phyloP scores from a whole-genome alignment of 2,888 invertebrate species.

The Isotomurus palustris region DNA sequence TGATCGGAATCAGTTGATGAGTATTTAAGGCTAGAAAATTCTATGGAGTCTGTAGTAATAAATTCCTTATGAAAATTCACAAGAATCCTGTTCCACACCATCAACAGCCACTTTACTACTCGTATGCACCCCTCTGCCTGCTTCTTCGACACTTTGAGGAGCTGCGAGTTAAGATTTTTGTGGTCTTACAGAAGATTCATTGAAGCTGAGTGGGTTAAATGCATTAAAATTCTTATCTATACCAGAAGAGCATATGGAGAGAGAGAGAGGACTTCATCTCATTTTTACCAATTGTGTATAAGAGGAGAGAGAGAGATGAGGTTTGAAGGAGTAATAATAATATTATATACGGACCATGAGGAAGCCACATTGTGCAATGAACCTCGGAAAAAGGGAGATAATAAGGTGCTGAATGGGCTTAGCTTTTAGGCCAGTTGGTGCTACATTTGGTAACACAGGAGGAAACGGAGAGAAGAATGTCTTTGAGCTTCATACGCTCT shows the following conservation, averaged over 20 bases:
- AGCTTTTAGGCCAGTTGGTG: not conserved
- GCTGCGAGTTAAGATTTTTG: not conserved
- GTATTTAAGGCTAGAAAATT: too few relatives aligned
- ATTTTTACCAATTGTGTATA: not conserved
- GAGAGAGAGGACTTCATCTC: not conserved
- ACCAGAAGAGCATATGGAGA: not conserved
- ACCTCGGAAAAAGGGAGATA: not conserved
- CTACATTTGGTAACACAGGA: not conserved
- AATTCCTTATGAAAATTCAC: too few relatives aligned
- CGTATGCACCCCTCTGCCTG: too few relatives aligned
- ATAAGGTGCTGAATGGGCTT: not conserved
- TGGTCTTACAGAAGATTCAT: not conserved
- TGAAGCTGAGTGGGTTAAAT: slow-evolving; percentile 2
- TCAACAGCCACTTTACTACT: too few relatives aligned
- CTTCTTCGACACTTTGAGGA: not conserved
- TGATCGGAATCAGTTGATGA: too few relatives aligned
- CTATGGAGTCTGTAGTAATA: too few relatives aligned
- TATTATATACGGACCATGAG: not conserved
- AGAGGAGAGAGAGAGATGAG: not conserved
- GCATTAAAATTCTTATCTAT: slow-evolving; percentile 1
- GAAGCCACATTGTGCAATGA: slow-evolving; percentile 10
- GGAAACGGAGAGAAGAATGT: not conserved
- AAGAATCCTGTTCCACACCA: too few relatives aligned
- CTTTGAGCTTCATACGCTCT: not conserved
- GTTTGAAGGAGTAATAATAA: not conserved